A percentile compares a stretch with the other conserved stretches of the same genome.
Evolutionary conservation across 2,797 vertebrate species (phyloP).

Genomic region (Centropyge bicolor): DNA sequence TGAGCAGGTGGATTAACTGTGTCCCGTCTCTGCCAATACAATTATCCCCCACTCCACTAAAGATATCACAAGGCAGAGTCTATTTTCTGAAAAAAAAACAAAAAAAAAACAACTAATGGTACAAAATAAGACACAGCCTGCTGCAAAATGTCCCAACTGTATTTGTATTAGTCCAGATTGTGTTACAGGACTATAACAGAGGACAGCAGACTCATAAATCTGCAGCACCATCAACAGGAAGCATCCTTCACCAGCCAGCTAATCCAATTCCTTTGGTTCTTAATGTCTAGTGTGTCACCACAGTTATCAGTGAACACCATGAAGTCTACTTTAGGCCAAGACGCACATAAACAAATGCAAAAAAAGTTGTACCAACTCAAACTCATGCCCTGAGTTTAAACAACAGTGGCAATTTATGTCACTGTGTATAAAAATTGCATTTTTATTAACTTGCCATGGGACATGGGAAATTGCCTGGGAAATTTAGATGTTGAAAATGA

Average conservation of each 20-base stretch:
- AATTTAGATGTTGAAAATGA: too few relatives aligned
- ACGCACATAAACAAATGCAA: constrained; percentile 51
- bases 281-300: constrained; percentile 64
- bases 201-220: constrained; percentile 64
- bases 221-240: constrained; percentile 59
- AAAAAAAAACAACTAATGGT: constrained; percentile 14
- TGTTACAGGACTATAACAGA: constrained; percentile 57
- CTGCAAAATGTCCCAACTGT: constrained; percentile 39
- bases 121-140: constrained; percentile 44
- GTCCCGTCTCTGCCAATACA: constrained; percentile 41
- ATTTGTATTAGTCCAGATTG: constrained; percentile 53
- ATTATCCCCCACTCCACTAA: constrained; percentile 36
- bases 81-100: constrained; percentile 21
- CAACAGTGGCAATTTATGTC: too few relatives aligned
- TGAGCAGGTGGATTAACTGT: constrained; percentile 40
- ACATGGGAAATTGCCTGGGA: too few relatives aligned
- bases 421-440: too few relatives aligned
- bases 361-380: constrained; percentile 1
- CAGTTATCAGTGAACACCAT: constrained; percentile 62
- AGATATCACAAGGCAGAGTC: constrained; percentile 27
- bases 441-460: too few relatives aligned
- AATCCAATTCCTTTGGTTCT: constrained; percentile 69
- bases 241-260: constrained; percentile 55
- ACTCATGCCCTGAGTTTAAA: too few relatives aligned
- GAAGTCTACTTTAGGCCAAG: constrained; percentile 33